Percentiles rank a stretch among this genome's conserved stretches.
Conservation (phyloP, 2,888 invertebrate species). For the Amphimallon solstitiale region DNA sequence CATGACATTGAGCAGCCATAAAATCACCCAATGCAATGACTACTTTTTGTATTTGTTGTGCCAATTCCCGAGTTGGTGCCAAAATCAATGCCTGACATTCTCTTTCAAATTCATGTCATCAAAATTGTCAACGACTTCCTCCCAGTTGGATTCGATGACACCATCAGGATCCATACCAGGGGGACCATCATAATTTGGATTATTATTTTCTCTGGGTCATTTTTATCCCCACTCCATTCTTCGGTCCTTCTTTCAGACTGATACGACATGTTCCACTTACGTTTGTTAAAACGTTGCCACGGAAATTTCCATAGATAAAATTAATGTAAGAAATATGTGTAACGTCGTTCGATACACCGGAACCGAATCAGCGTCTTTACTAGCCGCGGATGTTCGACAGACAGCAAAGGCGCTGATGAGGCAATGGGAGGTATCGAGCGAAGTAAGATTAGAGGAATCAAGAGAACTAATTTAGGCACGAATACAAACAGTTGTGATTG, state of each 20-base stretch:
- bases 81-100: conserved; percentile 98
- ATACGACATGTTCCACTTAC: conserved; percentile 86
- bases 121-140: conserved; percentile 94
- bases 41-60: conserved; percentile 86
- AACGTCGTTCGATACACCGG: no score
- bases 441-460: no score
- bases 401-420: no score
- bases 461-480: no score
- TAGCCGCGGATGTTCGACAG: no score
- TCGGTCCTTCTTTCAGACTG: conserved; percentile 81
- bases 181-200: conserved; percentile 75
- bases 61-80: conserved; percentile 91
- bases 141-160: conserved; percentile 92
- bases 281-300: conserved; percentile 78
- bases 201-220: conserved; percentile 78
- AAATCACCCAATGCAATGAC: conserved; percentile 98
- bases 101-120: conserved; percentile 99
- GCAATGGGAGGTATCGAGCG: no score
- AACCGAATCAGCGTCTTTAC: no score
- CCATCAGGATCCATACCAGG: conserved; percentile 93
- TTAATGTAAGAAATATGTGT: no score
- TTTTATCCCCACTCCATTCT: conserved; percentile 79
- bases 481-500: no score
- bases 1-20: conserved; percentile 97
- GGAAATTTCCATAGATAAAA: no score